Evolutionary conservation across 1,140 invertebrate genomes (phyloP), one percentile per base, ranked within the genome.

Genomic region (Halictus rubicundus): DNA sequence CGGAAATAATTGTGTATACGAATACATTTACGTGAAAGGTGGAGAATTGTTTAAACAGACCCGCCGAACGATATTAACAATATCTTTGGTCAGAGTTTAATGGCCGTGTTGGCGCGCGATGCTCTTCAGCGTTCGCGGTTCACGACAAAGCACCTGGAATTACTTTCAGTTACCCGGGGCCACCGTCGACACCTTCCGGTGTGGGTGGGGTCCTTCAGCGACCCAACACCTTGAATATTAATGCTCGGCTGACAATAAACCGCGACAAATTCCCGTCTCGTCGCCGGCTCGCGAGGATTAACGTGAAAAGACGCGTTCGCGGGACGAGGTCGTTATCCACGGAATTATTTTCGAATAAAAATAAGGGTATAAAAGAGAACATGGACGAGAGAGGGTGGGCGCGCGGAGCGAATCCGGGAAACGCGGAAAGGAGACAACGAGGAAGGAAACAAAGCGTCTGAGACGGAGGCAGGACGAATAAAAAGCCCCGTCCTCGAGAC

Each of bases 291-390:
- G 54, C 23, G 16, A 64, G 69, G 12, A 32, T 21, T 16, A 52
- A 19, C n/a, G 68, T 25, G 68, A 59, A 75, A 63, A 69, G 73
- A 46, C 46, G 59, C 39, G 37, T 61, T 54, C 37, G 7, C 54
- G 57, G 68, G 80, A 80, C 37, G 59, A 78, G 74, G 61, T 88
- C 63, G 54, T 88, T 85, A 86, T 81, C 69, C 23, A 16, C 49
- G 25, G 69, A 84, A 86, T 88, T 88, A 88, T 88, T 84, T 82
- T 54, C 57, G 68, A 82, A 69, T 80, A 68, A 80, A 84, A 84
- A n/a, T 82, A 69, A 78, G 37, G 49, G 39, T 77, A 88, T 80
- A 76, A 87, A 88, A 65, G 63, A 32, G 21, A n/a, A 6, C 23
- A 0, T 14, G n/a, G 9, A 63, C 65, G 57, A 27, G 72, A 61